Base-by-base conservation (phyloP, 2,888 invertebrate genomes). In the Hartigia nigra region DNA sequence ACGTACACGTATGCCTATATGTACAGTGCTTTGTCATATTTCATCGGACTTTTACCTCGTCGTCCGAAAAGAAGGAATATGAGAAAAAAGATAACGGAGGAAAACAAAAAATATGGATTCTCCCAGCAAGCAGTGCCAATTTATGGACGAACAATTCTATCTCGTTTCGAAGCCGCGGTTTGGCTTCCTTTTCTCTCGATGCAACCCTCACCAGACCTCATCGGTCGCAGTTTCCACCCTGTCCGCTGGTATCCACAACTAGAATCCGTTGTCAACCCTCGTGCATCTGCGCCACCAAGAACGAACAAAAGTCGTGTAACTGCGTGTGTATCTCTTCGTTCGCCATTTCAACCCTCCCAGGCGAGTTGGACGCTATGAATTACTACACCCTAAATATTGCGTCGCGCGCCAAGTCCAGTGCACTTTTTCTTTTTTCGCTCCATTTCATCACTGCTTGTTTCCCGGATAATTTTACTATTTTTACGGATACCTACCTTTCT, bases 131-230 rank as follows among this genome's bases (percentile, higher is more conserved):
- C 79, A 79, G 82, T 82, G 79, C 82, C 84, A 86, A 87, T 88
- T 88, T 87, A 86, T 85, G 86, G 83, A 82, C 79, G 85, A 83
- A 82, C 84, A 84, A 82, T 82, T 86, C 80, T 83, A 83, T 83
- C 83, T 82, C 80, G 82, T 83, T 85, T 82, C 81, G 77, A 75
- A 31, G 78, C 55, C 55, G 55, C 55, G 55, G 80, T 80, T 80
- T 79, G 79, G 83, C 82, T 81, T 81, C 77, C 77, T 79, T 79
- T 82, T 79, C 81, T 35, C 55, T 14, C 70, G 39, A 39, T 14
- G 55, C 55, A 9, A 55, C 55, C 55, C 55, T 55, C 55, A 55
- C 23, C 55, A 55, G 55, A 9, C 55, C 55, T 55, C 55, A 55
- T 55, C 55, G 55, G 55, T 55, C 55, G 23, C 55, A 55, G 55